Evolutionary conservation across 2,797 vertebrate genomes (phyloP), one percentile per base, ranked within the genome.

Genomic region (Coendou prehensilis): DNA sequence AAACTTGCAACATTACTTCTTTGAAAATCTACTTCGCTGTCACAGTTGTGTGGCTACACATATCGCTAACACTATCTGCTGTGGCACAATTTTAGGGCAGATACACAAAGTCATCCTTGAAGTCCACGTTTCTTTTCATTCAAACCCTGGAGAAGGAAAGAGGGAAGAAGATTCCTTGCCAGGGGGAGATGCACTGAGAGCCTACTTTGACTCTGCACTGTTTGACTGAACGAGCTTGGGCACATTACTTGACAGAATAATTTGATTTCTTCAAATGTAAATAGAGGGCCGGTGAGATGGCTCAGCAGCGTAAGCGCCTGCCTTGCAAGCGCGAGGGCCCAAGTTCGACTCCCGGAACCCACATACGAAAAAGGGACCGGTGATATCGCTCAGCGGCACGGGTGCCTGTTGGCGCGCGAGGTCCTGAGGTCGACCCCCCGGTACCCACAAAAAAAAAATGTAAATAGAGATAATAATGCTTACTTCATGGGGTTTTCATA

Each of bases 11-110:
- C 54, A 79, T 92, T 78, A 54, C 59, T n/a, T 95, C 81, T 97
- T 96, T 95, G 75, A 97, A 96, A 95, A 96, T 50, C 41, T 15
- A 73, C 59, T 89, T 91, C 67, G 76, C 87, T 93, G 85, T 93
- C 94, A 96, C n/a, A 94, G 82, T n/a, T 91, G 4, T 80, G 69
- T 78, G 86, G 61, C 41, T 87, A 47, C 30, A 52, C 23, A 63
- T 22, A 81, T 6, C 56, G 37, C 30, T 87, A 79, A 93, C 61
- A 26, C 64, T 93, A 33, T 59, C 84, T 37, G 9, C 76, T n/a
- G 71, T 85, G 91, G 75, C 76, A 89, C 71, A 78, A 9, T 90
- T 85, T 23, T 69, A 47, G 85, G 75, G 52, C 63, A 91, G 47
- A 37, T 13, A 76, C 45, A 82, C 37, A 93, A 81, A 92, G 61